Conservation (phyloP, 92 coral and sea anemone species). For the Epizoanthus rinbou region DNA sequence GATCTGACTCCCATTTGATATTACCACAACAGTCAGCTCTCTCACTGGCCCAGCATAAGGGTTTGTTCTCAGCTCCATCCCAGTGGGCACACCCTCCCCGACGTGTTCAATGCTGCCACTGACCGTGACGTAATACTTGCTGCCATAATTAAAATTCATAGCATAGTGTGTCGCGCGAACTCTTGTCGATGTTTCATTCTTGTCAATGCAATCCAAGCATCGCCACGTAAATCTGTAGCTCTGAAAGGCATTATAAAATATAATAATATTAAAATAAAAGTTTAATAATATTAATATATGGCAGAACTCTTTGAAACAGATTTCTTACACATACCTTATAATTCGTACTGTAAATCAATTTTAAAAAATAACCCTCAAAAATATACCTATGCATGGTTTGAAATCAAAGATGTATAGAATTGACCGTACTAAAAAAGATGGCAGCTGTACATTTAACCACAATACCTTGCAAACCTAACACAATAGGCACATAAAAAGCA, state of each 20-base stretch:
- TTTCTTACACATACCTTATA: too few relatives aligned
- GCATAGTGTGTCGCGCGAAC: not conserved
- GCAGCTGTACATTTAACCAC: too few relatives aligned
- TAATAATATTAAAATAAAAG: too few relatives aligned
- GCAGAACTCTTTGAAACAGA: too few relatives aligned
- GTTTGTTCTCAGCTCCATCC: not conserved
- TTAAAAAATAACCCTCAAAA: too few relatives aligned
- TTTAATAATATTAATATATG: not conserved
- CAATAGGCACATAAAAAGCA: too few relatives aligned
- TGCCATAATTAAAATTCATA: slow-evolving; percentile 20
- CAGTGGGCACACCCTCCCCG: slow-evolving; percentile 12
- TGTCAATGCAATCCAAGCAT: slow-evolving; percentile 6
- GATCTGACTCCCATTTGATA: not conserved
- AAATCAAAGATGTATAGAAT: too few relatives aligned
- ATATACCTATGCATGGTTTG: too few relatives aligned
- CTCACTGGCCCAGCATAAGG: slow-evolving; percentile 39
- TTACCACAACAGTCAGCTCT: not conserved
- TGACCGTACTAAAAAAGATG: too few relatives aligned
- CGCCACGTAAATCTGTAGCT: slow-evolving; percentile 31
- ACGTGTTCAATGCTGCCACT: not conserved
- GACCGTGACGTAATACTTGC: slow-evolving; percentile 1
- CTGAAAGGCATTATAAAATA: not conserved
- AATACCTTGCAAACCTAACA: too few relatives aligned
- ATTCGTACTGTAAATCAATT: too few relatives aligned
- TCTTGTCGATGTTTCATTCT: not conserved